Percentiles rank a stretch among this genome's conserved stretches.
Conservation (phyloP, 64 coral and sea anemone genomes). For the Platygyra sinensis region DNA sequence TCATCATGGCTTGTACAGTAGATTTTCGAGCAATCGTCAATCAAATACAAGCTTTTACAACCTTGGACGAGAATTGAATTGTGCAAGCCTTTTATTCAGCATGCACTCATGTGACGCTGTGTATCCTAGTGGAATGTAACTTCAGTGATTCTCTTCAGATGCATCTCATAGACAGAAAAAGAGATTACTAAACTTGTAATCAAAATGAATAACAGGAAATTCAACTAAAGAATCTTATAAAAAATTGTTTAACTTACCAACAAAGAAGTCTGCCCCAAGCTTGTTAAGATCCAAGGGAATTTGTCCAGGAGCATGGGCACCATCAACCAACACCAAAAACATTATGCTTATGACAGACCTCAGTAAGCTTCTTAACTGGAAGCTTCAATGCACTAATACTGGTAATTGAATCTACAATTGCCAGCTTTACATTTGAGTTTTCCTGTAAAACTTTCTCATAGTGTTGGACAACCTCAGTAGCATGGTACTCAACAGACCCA, state of each 20-base stretch:
- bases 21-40: no score
- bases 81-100: no score
- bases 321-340: conserved; percentile 80
- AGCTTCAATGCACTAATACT: conserved; percentile 77
- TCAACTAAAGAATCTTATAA: neutral
- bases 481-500: conserved; percentile 70
- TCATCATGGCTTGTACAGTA: no score
- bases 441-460: conserved; percentile 82
- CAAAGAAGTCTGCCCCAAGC: conserved; percentile 86
- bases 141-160: no score
- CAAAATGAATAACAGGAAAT: neutral
- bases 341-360: conserved; percentile 65
- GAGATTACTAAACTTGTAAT: neutral
- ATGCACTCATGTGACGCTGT: no score
- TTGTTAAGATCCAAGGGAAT: conserved; percentile 75
- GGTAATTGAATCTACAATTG: conserved; percentile 82
- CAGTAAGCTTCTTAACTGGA: conserved; percentile 67
- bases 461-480: conserved; percentile 75
- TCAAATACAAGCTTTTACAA: no score
- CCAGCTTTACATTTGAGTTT: conserved; percentile 72
- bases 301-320: conserved; percentile 84
- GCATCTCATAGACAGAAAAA: no score
- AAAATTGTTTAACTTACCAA: conserved; percentile 43
- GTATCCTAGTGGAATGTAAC: no score
- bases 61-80: no score